Evolutionary conservation across 2,888 invertebrate genomes (phyloP).

Genomic region (Drosophila cognata): DNA sequence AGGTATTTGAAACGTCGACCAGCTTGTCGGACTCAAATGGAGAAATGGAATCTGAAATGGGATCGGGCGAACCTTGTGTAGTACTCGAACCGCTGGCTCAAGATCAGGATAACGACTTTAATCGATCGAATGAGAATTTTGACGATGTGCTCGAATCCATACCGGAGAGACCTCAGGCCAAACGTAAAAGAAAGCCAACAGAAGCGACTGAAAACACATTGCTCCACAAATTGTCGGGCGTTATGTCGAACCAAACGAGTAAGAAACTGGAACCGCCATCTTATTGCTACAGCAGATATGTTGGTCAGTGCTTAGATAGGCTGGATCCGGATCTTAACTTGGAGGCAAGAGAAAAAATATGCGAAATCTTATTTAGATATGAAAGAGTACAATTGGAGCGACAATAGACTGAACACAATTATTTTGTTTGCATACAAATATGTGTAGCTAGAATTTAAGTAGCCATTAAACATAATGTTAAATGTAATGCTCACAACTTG

Average conservation of each 20-base stretch:
- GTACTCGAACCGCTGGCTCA: slow-evolving; percentile 7
- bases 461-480: neutral
- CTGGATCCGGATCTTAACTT: slow-evolving; percentile 43
- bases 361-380: slow-evolving; percentile 37
- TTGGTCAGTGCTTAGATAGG: slow-evolving; percentile 39
- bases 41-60: slow-evolving; percentile 38
- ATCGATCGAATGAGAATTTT: slow-evolving; percentile 1
- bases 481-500: neutral
- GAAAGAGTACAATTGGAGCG: slow-evolving; percentile 41
- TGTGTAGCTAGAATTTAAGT: slow-evolving; percentile 1
- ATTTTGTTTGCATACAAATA: neutral
- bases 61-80: slow-evolving; percentile 10
- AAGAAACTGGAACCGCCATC: slow-evolving; percentile 16
- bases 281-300: slow-evolving; percentile 33
- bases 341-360: slow-evolving; percentile 44
- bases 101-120: slow-evolving; percentile 23
- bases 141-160: slow-evolving; percentile 13
- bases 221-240: slow-evolving; percentile 6
- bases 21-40: slow-evolving; percentile 39
- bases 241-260: slow-evolving; percentile 1
- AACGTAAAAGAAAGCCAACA: slow-evolving; percentile 16
- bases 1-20: slow-evolving; percentile 27
- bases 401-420: slow-evolving; percentile 22
- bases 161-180: slow-evolving; percentile 3
- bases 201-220: slow-evolving; percentile 1